Evolutionary conservation across 1,140 invertebrate genomes (phyloP).

Genomic region (Drusus annulatus): DNA sequence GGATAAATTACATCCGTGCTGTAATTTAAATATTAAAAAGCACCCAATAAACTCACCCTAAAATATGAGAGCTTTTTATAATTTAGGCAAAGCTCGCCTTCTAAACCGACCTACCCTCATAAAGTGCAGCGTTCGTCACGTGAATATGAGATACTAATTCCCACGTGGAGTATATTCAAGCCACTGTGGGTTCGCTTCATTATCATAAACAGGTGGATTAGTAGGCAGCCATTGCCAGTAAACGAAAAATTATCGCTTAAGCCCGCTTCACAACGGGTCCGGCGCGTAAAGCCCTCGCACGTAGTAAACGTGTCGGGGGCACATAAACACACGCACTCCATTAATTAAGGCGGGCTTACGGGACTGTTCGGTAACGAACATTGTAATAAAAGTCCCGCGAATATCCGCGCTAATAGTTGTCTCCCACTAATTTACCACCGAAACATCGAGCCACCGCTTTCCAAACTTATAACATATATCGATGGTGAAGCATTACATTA

Average conservation of each 20-base stretch:
- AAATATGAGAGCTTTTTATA: too few relatives aligned
- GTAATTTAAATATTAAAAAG: too few relatives aligned
- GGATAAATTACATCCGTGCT: too few relatives aligned
- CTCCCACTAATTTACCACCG: conserved; percentile 48
- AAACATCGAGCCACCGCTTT: not conserved
- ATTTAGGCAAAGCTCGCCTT: too few relatives aligned
- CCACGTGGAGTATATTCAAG: too few relatives aligned
- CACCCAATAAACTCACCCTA: too few relatives aligned
- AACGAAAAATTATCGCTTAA: conserved; percentile 39
- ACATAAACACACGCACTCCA: conserved; percentile 56
- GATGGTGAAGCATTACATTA: too few relatives aligned
- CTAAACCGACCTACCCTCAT: too few relatives aligned
- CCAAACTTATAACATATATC: too few relatives aligned
- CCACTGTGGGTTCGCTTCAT: not conserved
- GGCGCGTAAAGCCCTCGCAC: not conserved
- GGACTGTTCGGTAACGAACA: conserved; percentile 55
- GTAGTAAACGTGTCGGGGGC: conserved; percentile 25
- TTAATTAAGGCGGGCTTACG: conserved; percentile 58
- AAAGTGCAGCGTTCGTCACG: too few relatives aligned
- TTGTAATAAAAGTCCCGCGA: conserved; percentile 55
- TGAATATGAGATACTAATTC: too few relatives aligned
- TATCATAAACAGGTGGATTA: conserved; percentile 25
- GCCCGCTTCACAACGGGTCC: conserved; percentile 3
- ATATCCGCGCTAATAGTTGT: conserved; percentile 55
- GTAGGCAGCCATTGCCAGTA: conserved; percentile 11